These are phyloP conservation scores for Montipora efflorescens DNA, from an alignment of 64 coral and sea anemone species.

Conservation along the genomic window DNA sequence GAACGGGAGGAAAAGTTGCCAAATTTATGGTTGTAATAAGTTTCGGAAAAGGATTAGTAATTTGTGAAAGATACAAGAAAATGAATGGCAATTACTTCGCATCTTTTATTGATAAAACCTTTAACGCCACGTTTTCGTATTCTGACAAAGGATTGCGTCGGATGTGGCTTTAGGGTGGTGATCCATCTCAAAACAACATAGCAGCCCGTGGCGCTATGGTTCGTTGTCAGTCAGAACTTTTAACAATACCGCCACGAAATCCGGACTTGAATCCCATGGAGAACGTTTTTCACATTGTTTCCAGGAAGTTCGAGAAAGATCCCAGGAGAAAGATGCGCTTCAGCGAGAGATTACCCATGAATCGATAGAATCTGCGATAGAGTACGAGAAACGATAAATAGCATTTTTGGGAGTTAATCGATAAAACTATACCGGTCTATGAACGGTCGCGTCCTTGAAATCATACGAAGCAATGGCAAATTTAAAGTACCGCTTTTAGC, in stretches of 20 bases:
- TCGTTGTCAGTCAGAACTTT: conserved; percentile 4
- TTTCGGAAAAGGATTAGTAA: no score
- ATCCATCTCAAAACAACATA: not conserved
- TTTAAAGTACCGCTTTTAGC: no score
- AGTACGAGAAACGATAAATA: conserved; percentile 13
- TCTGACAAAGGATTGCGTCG: conserved; percentile 9
- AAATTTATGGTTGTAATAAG: no score
- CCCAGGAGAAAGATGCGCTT: conserved; percentile 47
- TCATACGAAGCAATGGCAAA: no score
- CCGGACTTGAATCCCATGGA: conserved; percentile 81
- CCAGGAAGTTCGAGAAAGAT: not conserved
- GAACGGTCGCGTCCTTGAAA: no score
- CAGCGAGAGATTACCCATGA: conserved; percentile 46
- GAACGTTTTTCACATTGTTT: conserved; percentile 66
- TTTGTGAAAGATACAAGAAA: not conserved
- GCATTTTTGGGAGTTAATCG: no score
- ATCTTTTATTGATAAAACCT: conserved; percentile 42
- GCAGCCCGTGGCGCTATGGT: not conserved
- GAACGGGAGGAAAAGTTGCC: no score
- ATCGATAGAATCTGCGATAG: conserved; percentile 50
- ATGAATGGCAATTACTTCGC: conserved; percentile 40
- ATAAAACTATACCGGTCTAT: no score
- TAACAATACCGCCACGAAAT: conserved; percentile 51
- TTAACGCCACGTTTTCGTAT: conserved; percentile 14
- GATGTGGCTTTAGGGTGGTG: conserved; percentile 58